Conservation (phyloP, 2,113 vertebrate species). For the Dendrocopos noguchii region DNA sequence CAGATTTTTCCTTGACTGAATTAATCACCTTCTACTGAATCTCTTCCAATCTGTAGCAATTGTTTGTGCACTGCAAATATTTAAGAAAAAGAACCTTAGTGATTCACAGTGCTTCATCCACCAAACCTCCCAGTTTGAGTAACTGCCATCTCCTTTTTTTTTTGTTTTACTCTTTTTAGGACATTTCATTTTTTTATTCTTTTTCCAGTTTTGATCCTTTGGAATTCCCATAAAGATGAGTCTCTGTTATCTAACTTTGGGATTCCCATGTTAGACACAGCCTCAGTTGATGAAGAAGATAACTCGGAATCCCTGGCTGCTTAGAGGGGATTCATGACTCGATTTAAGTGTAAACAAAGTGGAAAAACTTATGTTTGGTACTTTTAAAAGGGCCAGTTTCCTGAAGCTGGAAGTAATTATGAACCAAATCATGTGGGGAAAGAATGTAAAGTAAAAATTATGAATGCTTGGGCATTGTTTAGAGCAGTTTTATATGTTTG, state of each 20-base stretch:
- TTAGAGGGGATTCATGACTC: not conserved
- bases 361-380: not conserved
- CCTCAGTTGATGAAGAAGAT: not conserved
- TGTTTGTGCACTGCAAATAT: not conserved
- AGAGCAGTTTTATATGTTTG: not conserved
- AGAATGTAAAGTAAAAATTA: constrained; percentile 51
- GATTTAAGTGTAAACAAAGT: constrained; percentile 40
- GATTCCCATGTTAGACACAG: not conserved
- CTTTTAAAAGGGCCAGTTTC: constrained; percentile 32
- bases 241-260: not conserved
- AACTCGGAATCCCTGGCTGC: not conserved
- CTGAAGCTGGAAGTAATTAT: constrained; percentile 67
- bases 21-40: not conserved
- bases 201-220: not conserved
- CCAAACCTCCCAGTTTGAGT: not conserved
- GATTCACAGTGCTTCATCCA: not conserved
- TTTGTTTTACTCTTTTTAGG: not conserved
- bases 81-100: not conserved
- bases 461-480: constrained; percentile 52
- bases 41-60: not conserved
- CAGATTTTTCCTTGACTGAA: not conserved
- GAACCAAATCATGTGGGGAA: constrained; percentile 22
- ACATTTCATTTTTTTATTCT: not conserved
- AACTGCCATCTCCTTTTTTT: not conserved
- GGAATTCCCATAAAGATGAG: not conserved